Evolutionary conservation across 92 coral and sea anemone genomes (phyloP), one percentile per base, ranked within the genome.

Genomic region (Anthopleura xanthogrammica): DNA sequence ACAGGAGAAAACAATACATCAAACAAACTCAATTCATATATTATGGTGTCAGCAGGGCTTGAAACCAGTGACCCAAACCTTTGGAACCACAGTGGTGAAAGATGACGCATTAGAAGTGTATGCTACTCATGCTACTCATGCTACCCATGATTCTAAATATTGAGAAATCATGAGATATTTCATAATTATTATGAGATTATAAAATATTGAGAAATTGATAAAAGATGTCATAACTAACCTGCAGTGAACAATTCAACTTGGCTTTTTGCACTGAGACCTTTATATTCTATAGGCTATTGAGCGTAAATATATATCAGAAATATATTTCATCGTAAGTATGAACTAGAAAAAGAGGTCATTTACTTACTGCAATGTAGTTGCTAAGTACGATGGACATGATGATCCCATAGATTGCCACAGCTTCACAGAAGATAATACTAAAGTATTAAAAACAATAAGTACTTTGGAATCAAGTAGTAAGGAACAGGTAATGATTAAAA

Each of bases 341-440:
- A 13, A 19, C 9, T 29, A 23, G 52, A 2, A n/a, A 41, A 14
- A n/a, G 55, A 41, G 22, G 8, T 41, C 9, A 60, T 58, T 12
- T 9, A 41, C 90, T 80, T 86, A 95, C 98, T 86, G 93, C 88
- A 41, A 95, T 75, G 77, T 88, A 86, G 82, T 96, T 94, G 78
- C 94, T 88, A 41, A 95, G 90, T 74, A 95, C 98, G 85, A 95
- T 96, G 41, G 99, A 94, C 99, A 96, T 96, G 83, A 96, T 96
- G 62, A 96, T 96, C 60, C 99, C 99, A 89, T 96, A 96, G 76
- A 96, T 96, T 77, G 99, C 99, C 55, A 96, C 99, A 46, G 99
- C 99, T 81, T 96, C 99, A 84, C 99, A 96, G 90, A 96, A 96
- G 87, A 96, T 96, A 77, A 96, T 96, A 87, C 99, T 13, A 9